Evolutionary conservation across 2,888 invertebrate genomes (phyloP), one percentile per base, ranked within the genome.

Genomic region (Steinernema scapterisci): DNA sequence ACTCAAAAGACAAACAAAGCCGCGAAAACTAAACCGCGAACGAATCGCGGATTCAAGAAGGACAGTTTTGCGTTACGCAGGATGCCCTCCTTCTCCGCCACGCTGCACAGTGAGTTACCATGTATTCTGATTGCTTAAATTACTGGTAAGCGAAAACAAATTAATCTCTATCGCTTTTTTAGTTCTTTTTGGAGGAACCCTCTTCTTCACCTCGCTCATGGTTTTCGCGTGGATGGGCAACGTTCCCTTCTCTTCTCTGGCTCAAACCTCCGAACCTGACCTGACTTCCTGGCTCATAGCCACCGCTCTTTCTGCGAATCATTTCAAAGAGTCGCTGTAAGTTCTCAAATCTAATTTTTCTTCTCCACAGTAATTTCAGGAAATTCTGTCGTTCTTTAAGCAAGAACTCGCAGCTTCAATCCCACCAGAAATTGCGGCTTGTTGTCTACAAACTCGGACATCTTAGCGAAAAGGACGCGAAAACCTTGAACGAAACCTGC

Each of bases 281-380:
- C 48, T 19, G 48, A 48, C 6, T 16, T 48, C 48, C n/a, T n/a
- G 5, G n/a, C 13, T 48, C 6, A 19, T 73, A 7, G 73, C 54
- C 13, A 70, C 73, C 0, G 73, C 73, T 0, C 27, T 52, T 31
- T 70, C 73, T 5, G 1, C 23, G 11, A 73, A 73, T 71, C 73
- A 73, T 23, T 71, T 72, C 52, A 31, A 48, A 11, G 73, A 73
- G 63, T 71, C 70, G 13, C 27, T 73, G 73, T 73, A 3, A 43
- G 73, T 70, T 7, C 19, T 48, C 19, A 19, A n/a, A n/a, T n/a
- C n/a, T n/a, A n/a, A n/a, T n/a, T n/a, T n/a, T n/a, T n/a, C n/a
- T n/a, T n/a, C n/a, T n/a, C n/a, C n/a, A n/a, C n/a, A n/a, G n/a
- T n/a, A n/a, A n/a, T n/a, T 48, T 5, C 19, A 48, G 48, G 13